phyloP scores from a whole-genome alignment of 2,797 vertebrate species.

The Acestrorhynchus altus region DNA sequence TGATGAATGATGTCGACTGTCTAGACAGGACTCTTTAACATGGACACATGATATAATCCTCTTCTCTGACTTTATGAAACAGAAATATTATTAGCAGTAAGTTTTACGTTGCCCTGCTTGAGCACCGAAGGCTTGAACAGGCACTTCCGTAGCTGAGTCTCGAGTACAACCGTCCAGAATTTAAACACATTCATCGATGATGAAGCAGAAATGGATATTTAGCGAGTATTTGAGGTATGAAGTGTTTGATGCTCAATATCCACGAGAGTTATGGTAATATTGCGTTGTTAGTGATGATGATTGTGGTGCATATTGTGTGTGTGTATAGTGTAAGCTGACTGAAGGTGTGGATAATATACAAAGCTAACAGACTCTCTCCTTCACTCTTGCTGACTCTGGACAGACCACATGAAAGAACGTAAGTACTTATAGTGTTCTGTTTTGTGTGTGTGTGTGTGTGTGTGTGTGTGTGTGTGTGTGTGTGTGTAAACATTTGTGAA shows the following conservation, averaged over 20 bases:
- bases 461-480: constrained; percentile 11
- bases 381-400: constrained; percentile 39
- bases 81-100: neutral
- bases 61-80: no score
- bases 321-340: neutral
- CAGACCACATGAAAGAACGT: constrained; percentile 59
- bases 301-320: neutral
- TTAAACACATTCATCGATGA: neutral
- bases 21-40: no score
- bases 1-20: no score
- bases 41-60: no score
- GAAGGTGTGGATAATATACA: constrained; percentile 16
- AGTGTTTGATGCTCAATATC: neutral
- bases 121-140: neutral
- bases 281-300: neutral
- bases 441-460: constrained; percentile 12
- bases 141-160: neutral
- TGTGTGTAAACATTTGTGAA: neutral
- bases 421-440: constrained; percentile 34
- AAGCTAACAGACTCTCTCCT: constrained; percentile 39
- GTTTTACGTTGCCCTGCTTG: neutral
- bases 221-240: neutral
- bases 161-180: neutral
- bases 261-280: neutral
- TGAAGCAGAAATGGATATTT: neutral